Evolutionary conservation across 2,113 vertebrate genomes (phyloP).

Genomic region (Misgurnus anguillicaudatus): DNA sequence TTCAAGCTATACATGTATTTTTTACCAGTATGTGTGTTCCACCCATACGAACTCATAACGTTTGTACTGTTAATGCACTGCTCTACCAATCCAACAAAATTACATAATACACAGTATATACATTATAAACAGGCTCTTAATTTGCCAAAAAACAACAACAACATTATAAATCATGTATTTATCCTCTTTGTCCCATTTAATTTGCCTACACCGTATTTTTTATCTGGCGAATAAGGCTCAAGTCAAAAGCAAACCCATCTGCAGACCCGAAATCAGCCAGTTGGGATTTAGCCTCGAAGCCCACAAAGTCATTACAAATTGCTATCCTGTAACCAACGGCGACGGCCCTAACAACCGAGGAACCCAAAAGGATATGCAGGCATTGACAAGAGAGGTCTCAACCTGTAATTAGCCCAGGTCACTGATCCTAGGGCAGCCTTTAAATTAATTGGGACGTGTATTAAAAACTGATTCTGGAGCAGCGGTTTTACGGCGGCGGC

Average conservation of each 20-base stretch:
- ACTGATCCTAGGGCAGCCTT: conserved; percentile 46
- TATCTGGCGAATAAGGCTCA: neutral
- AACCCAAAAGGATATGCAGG: conserved; percentile 10
- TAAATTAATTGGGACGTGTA: conserved; percentile 25
- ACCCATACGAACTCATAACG: too few species aligned
- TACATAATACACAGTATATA: too few species aligned
- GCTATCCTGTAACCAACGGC: conserved; percentile 45
- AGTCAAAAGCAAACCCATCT: conserved; percentile 36
- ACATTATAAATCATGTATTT: too few species aligned
- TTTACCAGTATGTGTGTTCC: too few species aligned
- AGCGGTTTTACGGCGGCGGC: conserved; percentile 34
- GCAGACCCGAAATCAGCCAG: conserved; percentile 21
- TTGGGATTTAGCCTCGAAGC: conserved; percentile 8
- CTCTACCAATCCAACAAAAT: too few species aligned
- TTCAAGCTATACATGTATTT: too few species aligned
- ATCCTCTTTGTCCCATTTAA: too few species aligned
- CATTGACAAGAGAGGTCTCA: conserved; percentile 11
- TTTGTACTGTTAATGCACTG: too few species aligned
- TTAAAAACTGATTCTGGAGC: conserved; percentile 46
- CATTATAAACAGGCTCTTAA: too few species aligned
- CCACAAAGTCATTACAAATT: conserved; percentile 48
- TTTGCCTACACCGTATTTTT: neutral
- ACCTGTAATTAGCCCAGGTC: conserved; percentile 5
- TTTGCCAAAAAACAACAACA: too few species aligned
- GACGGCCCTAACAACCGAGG: conserved; percentile 7